Base-by-base conservation (phyloP, 2,797 vertebrate species). In the Brachyrhaphis roseni region DNA sequence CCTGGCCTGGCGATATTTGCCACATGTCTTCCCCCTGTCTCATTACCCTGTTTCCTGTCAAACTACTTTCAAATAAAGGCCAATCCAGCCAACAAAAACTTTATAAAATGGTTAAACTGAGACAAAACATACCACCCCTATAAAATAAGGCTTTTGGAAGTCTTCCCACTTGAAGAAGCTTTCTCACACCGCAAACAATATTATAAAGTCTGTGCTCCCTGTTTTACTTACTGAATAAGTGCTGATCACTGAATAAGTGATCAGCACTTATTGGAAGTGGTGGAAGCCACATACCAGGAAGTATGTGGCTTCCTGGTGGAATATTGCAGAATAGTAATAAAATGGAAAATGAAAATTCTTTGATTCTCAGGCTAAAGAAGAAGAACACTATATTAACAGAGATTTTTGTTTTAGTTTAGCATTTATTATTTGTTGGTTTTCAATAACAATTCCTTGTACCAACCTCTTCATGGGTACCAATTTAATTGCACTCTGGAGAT, bases 401-500 rank as follows among this genome's bases (percentile, higher is more conserved):
- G 3, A 53, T 53, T 7, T 57, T 34, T 26, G 5, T 74, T 59
- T 78, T 8, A 1, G 8, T n/a, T 53, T 79, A 66, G 34, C 12
- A 26, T 36, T 64, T 34, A 49, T 77, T 39, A 73, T 74, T 47
- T 55, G 5, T 77, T 68, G 31, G 36, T 53, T 53, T 62, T 26
- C 0, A 2, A 47, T 74, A n/a, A 68, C 1, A 36, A 51, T 36
- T 66, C 13, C 55, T 10, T 75, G 64, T 46, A 76, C 47, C 10
- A 79, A 45, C 64, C 18, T 71, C 46, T 46, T 75, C n/a, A 5
- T 15, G 41, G 59, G 18, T 13, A 46, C 64, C 39, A 75, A 31
- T 51, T 46, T 80, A 75, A 78, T 46, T 73, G 59, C 20, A 62
- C 45, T 28, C 36, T 26, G 71, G 55, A 75, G 45, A 80, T 71